A percentile compares a stretch with the other conserved stretches of the same genome.
Conservation (phyloP, 2,797 vertebrate genomes). For the Ceryle rudis region DNA sequence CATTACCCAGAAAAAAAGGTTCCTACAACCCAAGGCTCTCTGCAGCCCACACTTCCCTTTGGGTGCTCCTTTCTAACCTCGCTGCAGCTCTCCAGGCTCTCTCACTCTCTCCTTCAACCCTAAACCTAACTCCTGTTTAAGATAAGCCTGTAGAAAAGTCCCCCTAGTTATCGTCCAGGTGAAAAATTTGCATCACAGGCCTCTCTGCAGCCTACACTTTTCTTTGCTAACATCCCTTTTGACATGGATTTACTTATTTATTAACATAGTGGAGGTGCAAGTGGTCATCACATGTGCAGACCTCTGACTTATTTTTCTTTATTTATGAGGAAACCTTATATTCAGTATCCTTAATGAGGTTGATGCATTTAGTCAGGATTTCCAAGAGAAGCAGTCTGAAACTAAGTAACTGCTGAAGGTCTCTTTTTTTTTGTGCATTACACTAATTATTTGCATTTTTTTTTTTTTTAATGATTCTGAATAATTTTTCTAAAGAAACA, state of each 20-base stretch:
- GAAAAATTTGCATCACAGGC: background rate
- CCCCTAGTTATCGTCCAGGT: background rate
- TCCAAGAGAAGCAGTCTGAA: background rate
- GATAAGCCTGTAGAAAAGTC: background rate
- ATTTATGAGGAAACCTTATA: background rate
- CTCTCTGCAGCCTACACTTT: background rate
- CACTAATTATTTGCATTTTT: background rate
- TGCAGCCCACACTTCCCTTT: background rate
- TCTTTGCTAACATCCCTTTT: background rate
- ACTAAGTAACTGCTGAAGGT: background rate
- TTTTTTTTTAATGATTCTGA: background rate
- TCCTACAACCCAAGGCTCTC: background rate
- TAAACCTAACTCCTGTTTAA: background rate
- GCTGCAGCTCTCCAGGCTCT: background rate
- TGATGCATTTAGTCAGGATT: background rate
- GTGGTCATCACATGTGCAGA: rapidly evolving
- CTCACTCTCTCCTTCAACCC: background rate
- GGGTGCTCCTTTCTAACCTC: background rate
- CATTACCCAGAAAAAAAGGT: background rate
- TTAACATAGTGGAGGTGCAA: background rate
- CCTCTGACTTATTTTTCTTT: background rate
- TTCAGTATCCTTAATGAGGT: background rate
- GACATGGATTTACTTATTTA: background rate
- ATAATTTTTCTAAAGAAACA: background rate
- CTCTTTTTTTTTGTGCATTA: background rate